phyloP scores from a whole-genome alignment of 2,888 invertebrate species.

The Dorcus hopei region DNA sequence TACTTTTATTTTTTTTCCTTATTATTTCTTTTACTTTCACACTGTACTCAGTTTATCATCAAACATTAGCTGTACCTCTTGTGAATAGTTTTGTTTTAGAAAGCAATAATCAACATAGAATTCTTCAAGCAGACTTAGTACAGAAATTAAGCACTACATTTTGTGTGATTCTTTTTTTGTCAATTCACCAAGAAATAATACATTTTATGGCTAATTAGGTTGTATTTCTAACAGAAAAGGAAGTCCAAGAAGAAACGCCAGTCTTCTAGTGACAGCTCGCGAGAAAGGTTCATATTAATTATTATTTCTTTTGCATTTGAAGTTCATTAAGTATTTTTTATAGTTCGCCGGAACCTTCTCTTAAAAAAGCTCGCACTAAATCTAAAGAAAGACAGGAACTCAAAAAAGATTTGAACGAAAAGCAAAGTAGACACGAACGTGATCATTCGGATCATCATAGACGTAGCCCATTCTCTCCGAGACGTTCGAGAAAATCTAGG shows the following conservation, averaged over 20 bases:
- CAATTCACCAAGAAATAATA: neutral
- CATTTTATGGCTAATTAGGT: neutral
- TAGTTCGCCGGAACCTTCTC: constrained; percentile 40
- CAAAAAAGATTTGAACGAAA: constrained; percentile 14
- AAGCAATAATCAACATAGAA: neutral
- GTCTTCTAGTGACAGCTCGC: constrained; percentile 55
- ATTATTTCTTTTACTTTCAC: neutral
- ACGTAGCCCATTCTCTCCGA: constrained; percentile 20
- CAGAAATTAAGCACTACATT: neutral
- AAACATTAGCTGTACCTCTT: constrained; percentile 4
- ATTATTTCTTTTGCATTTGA: constrained; percentile 3
- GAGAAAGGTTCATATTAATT: constrained; percentile 48
- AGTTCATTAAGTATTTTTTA: constrained; percentile 15
- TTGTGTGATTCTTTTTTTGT: neutral
- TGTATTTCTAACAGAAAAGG: constrained; percentile 53
- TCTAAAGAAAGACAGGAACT: constrained; percentile 5
- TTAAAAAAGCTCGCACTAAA: constrained; percentile 31
- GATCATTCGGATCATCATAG: neutral
- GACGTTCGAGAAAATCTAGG: constrained; percentile 23
- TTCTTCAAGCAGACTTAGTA: neutral
- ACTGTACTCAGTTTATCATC: neutral
- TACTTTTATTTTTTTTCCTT: too few species aligned
- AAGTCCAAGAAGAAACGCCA: constrained; percentile 56
- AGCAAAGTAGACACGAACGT: constrained; percentile 33
- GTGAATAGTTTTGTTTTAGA: neutral